A percentile compares a stretch with the other conserved stretches of the same genome.
These are phyloP conservation scores for Corvus hawaiiensis DNA, from an alignment of 2,113 vertebrate species.

Conservation along the genomic window DNA sequence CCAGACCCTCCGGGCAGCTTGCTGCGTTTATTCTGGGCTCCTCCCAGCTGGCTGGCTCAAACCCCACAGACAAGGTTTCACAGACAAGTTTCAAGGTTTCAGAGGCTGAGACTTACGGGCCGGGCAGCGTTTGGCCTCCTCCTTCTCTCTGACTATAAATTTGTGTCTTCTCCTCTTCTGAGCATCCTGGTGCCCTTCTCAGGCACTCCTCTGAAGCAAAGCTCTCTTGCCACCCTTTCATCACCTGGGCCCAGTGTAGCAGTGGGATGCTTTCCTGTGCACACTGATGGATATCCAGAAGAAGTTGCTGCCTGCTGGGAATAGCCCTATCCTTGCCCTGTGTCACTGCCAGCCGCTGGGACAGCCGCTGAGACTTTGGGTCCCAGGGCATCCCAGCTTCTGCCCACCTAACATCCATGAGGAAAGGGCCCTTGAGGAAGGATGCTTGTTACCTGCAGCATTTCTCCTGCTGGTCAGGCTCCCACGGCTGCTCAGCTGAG, in stretches of 20 bases:
- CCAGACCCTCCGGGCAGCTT: background rate
- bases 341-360: background rate
- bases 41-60: background rate
- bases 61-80: background rate
- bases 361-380: background rate
- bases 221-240: background rate
- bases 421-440: background rate
- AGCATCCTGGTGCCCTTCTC: background rate
- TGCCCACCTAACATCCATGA: accelerated
- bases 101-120: background rate
- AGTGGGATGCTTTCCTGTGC: background rate
- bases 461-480: background rate
- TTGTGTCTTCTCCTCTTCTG: background rate
- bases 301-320: background rate
- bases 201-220: background rate
- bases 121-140: background rate
- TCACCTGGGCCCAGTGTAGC: background rate
- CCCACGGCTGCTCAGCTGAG: accelerated
- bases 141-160: background rate
- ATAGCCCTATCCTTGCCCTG: background rate
- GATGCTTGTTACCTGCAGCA: background rate
- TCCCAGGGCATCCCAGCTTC: background rate
- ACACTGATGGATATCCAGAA: background rate
- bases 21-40: background rate
- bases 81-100: background rate